Base-by-base conservation (phyloP, 2,113 vertebrate genomes). In the Hemiscyllium ocellatum region DNA sequence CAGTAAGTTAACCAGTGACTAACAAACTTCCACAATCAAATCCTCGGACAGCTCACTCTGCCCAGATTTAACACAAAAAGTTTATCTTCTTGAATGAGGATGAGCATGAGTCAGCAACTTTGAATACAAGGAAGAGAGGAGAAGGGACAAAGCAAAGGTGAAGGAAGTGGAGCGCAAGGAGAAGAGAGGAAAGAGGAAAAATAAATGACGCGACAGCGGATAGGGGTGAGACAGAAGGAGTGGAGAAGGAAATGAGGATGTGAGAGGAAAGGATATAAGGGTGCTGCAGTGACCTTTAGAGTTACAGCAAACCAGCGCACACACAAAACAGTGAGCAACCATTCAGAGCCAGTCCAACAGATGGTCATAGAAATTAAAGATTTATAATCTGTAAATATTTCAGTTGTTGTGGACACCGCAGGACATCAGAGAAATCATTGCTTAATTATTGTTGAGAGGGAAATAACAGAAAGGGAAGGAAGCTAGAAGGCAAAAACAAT, bases 281-380 rank as follows among this genome's bases (percentile, higher is more conserved):
- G 68, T 24, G 24, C 4, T 26, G 93, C 93, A 47, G 37, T 29
- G 8, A 42, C 52, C 61, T 0, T 15, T 22, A 22, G 7, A 2
- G 20, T 26, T 6, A n/a, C 91, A 24, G n/a, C 69, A 66, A 94
- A 52, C 26, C 0, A 47, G 47, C 0, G 69, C 42, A 33, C 29
- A 50, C 24, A 29, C 29, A 52, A 93, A 12, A 47, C 87, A 61
- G 87, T 61, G 47, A 33, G 87, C 68, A 50, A 24, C 68, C 52
- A 76, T 72, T 26, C 94, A 95, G 15, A 50, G 65, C 20, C 8
- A 72, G 20, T 72, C 94, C 68, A 95, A 52, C 94, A 95, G 68
- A 95, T 95, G 94, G 94, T 20, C 94, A 95, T 69, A 95, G 94
- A 76, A 72, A 95, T 95, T 95, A 95, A 95, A 95, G 68, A 95